These are phyloP conservation scores for Chionis minor DNA, from an alignment of 2,113 vertebrate genomes.

Conservation along the genomic window DNA sequence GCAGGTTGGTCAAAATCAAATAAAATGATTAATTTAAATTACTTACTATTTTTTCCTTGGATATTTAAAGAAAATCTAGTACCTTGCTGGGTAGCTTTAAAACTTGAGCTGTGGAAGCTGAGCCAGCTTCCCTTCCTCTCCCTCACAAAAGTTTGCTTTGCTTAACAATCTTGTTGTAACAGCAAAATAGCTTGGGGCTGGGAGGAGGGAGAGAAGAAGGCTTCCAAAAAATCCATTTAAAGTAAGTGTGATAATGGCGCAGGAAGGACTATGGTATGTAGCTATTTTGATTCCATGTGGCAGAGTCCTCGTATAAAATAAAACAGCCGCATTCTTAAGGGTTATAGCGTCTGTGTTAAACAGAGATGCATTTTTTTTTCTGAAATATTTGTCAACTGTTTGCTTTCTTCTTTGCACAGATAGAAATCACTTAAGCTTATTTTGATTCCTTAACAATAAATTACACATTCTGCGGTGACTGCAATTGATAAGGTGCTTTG, in stretches of 20 bases:
- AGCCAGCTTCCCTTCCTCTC: neutral
- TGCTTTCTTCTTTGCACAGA: conserved; percentile 23
- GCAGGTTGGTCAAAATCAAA: neutral
- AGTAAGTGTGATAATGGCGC: conserved; percentile 33
- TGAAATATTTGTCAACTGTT: neutral
- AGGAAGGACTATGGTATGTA: neutral
- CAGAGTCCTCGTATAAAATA: neutral
- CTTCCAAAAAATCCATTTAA: conserved; percentile 24
- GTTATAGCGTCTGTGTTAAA: neutral
- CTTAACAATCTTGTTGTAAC: neutral
- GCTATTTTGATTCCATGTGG: neutral
- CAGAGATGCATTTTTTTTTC: neutral
- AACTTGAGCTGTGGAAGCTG: neutral
- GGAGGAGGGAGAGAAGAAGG: neutral
- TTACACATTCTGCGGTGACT: neutral
- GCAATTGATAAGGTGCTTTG: neutral
- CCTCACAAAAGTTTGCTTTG: neutral
- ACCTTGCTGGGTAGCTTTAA: neutral
- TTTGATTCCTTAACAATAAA: conserved; percentile 34
- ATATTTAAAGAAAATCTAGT: neutral
- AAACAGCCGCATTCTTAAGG: neutral
- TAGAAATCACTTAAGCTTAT: conserved; percentile 28
- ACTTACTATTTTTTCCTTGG: neutral
- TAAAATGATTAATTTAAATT: neutral
- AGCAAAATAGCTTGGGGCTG: conserved; percentile 14